phyloP scores from a whole-genome alignment of 2,888 invertebrate genomes.

The Drosophila aldrichi region DNA sequence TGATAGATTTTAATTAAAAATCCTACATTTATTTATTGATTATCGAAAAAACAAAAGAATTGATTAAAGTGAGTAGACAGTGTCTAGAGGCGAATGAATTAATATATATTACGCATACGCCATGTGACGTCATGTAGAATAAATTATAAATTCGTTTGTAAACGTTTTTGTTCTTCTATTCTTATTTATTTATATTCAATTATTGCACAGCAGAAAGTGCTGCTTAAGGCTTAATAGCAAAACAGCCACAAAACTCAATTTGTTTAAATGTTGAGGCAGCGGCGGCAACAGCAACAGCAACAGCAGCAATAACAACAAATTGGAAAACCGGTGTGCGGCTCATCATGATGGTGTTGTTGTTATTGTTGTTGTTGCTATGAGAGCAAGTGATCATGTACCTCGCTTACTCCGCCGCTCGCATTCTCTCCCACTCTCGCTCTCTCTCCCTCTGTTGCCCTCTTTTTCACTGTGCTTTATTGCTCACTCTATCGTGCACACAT shows the following conservation, averaged over 20 bases:
- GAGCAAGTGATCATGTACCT: conserved; percentile 32
- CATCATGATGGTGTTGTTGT: conserved; percentile 31
- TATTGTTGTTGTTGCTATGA: conserved; percentile 9
- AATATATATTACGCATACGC: conserved; percentile 9
- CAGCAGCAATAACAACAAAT: conserved; percentile 24
- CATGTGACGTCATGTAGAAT: not conserved
- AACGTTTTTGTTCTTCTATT: conserved; percentile 1
- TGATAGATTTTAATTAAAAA: not conserved
- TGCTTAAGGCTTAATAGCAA: conserved; percentile 10
- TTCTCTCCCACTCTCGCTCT: not conserved
- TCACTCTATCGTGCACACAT: conserved; percentile 16
- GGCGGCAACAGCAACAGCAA: conserved; percentile 18
- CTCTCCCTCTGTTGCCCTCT: not conserved
- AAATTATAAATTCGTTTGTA: not conserved
- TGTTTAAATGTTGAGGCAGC: conserved; percentile 43
- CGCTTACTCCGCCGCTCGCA: conserved; percentile 1
- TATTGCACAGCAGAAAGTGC: conserved; percentile 24
- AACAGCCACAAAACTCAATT: conserved; percentile 33
- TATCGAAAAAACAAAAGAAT: not conserved
- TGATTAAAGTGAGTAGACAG: not conserved
- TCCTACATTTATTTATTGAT: not conserved
- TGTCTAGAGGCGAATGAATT: not conserved
- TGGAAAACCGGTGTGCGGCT: conserved; percentile 63
- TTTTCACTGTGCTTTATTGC: not conserved
- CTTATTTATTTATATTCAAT: conserved; percentile 13